A percentile compares a stretch with the other conserved stretches of the same genome.
These are phyloP conservation scores for Bambusicola thoracicus DNA, from an alignment of 2,113 vertebrate species.

Conservation along the genomic window DNA sequence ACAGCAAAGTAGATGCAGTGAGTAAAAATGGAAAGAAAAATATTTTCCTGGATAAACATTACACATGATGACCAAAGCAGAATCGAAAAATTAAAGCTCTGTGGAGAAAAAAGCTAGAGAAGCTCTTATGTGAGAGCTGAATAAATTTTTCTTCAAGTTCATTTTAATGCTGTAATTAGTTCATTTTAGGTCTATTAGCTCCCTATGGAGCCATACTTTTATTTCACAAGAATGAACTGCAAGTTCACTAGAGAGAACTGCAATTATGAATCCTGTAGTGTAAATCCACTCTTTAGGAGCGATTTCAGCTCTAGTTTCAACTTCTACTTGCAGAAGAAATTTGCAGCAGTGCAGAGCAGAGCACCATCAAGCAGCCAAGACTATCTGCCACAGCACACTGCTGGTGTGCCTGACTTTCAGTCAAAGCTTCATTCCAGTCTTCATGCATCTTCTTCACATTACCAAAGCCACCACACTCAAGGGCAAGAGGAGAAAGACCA, in stretches of 20 bases:
- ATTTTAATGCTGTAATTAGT: background rate
- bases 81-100: background rate
- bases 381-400: fast-evolving
- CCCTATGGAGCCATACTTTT: background rate
- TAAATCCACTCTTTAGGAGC: background rate
- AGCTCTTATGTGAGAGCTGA: background rate
- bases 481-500: background rate
- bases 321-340: background rate
- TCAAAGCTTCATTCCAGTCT: background rate
- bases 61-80: background rate
- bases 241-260: background rate
- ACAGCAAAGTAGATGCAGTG: background rate
- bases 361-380: fast-evolving
- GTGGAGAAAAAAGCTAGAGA: background rate
- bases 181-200: background rate
- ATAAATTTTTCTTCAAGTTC: background rate
- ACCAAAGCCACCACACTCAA: background rate
- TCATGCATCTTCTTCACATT: fast-evolving
- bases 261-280: background rate
- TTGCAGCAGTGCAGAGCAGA: background rate
- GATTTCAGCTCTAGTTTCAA: background rate
- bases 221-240: background rate
- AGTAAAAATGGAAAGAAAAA: background rate
- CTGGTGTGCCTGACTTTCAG: background rate
- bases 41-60: background rate